Base-by-base conservation (phyloP, 2,888 invertebrate genomes). In the Drosophila antonietae region DNA sequence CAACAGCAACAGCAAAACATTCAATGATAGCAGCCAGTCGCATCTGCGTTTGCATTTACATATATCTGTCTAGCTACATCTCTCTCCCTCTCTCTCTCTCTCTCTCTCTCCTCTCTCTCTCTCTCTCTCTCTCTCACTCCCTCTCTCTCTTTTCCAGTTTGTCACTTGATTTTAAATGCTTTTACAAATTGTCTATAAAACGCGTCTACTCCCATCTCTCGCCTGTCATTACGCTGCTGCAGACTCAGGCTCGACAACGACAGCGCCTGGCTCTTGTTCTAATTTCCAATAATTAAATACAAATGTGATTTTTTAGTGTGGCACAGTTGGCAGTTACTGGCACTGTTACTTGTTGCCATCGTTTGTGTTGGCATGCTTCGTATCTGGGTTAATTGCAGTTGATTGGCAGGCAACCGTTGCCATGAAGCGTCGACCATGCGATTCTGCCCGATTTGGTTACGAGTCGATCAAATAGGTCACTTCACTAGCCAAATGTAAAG, bases 301-400 rank as follows among this genome's bases (percentile, higher is more conserved):
- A 83, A 80, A 88, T 86, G 80, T 53, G 75, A 82, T 85, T 88
- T 85, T 73, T 80, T 83, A 73, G 69, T 65, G 37, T 57, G 61
- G 18, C 46, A 47, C 51, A 57, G 23, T 70, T 64, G 53, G 31
- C 53, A 44, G 15, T 37, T 28, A n/a, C 31, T 55, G 53, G 15
- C 44, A 46, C n/a, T 41, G 31, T 65, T 65, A 78, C 83, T 72
- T 72, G 78, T 86, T 83, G 83, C 75, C 78, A 37, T 55, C 60
- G 43, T 18, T 41, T 43, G 39, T 57, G 51, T 57, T 51, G 41
- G 39, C 65, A 51, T 52, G 61, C 39, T 35, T 55, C 35, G 70
- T 65, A 64, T 65, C 73, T 88, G 58, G 83, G 83, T 78, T 83
- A 83, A 83, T 83, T 85, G 88, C 77, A 49, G 49, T 68, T 80